Percentiles rank a stretch among this genome's conserved stretches.
phyloP scores from a whole-genome alignment of 2,888 invertebrate genomes.

The Chymomyza amoena region DNA sequence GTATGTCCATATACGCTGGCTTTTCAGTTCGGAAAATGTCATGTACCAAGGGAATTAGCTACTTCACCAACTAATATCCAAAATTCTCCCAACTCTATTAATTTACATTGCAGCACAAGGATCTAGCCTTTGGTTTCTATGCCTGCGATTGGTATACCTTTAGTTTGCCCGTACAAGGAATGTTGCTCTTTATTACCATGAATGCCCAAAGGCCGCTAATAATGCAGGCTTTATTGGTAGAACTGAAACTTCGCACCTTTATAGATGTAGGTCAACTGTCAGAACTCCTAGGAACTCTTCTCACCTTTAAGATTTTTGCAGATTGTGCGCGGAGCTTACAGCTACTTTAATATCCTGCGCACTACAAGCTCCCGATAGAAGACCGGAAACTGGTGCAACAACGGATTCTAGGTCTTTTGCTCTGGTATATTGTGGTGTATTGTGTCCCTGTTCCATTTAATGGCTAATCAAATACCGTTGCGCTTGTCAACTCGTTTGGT shows the following conservation, averaged over 20 bases:
- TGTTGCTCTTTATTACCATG: constrained; percentile 62
- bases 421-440: background rate
- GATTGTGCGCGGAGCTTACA: constrained; percentile 74
- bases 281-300: background rate
- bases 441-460: constrained; percentile 6
- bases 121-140: constrained; percentile 58
- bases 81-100: background rate
- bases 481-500: constrained; percentile 62
- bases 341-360: constrained; percentile 70
- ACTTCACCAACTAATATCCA: background rate
- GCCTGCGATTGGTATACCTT: constrained; percentile 68
- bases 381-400: background rate
- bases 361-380: constrained; percentile 34
- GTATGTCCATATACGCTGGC: no score
- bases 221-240: constrained; percentile 67
- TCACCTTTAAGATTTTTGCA: constrained; percentile 16
- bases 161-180: constrained; percentile 50
- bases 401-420: background rate
- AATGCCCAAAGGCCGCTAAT: constrained; percentile 58
- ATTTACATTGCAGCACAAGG: constrained; percentile 48
- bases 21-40: no score
- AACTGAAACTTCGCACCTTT: constrained; percentile 68
- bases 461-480: constrained; percentile 48
- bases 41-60: background rate
- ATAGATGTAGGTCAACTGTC: constrained; percentile 52